Percentiles rank a stretch among this genome's conserved stretches.
Evolutionary conservation across 2,888 invertebrate genomes (phyloP).

Genomic region (Acleris emargana): DNA sequence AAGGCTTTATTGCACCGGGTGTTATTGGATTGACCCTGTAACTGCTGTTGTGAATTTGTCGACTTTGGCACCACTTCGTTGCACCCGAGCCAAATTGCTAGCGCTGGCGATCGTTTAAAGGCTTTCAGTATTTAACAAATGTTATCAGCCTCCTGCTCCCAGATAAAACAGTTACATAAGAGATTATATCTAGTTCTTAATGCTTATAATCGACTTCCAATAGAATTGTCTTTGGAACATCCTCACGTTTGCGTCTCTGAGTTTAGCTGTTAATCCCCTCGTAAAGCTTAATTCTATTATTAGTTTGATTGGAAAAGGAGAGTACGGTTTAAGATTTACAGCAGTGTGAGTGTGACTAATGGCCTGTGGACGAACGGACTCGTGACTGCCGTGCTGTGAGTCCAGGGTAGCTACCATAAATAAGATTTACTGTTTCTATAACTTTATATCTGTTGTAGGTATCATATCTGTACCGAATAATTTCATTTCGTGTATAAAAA

Average conservation of each 20-base stretch:
- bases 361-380: slow-evolving; percentile 52
- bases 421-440: slow-evolving; percentile 27
- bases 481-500: slow-evolving; percentile 1
- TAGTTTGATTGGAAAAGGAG: slow-evolving; percentile 37
- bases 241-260: background rate
- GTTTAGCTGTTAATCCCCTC: slow-evolving; percentile 17
- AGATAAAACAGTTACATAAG: background rate
- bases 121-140: background rate
- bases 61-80: slow-evolving; percentile 16
- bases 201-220: slow-evolving; percentile 5
- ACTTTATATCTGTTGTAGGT: slow-evolving; percentile 12
- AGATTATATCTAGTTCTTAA: background rate
- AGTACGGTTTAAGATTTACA: slow-evolving; percentile 36
- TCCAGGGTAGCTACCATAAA: slow-evolving; percentile 51
- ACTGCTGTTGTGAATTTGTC: slow-evolving; percentile 22
- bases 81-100: slow-evolving; percentile 21
- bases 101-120: slow-evolving; percentile 8
- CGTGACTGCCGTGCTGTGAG: slow-evolving; percentile 58
- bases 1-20: slow-evolving; percentile 5
- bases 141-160: background rate
- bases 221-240: background rate
- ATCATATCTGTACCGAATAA: slow-evolving; percentile 6
- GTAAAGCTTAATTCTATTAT: slow-evolving; percentile 28
- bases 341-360: slow-evolving; percentile 61
- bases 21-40: slow-evolving; percentile 24